phyloP scores from a whole-genome alignment of 2,113 vertebrate genomes.

The Nyctibius bracteatus region DNA sequence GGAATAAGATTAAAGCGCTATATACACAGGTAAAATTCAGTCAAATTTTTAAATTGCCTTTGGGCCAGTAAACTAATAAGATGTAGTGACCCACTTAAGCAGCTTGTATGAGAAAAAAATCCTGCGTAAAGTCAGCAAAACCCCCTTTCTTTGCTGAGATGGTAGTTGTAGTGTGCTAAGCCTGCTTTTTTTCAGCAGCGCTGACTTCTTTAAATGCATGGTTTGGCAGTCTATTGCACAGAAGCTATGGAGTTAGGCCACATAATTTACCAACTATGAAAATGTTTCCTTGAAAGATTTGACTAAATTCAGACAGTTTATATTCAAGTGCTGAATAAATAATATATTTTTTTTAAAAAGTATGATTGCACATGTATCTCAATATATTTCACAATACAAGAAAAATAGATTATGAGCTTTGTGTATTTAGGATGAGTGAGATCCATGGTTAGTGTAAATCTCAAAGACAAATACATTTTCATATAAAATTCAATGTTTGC shows the following conservation, averaged over 20 bases:
- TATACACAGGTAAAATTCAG: slow-evolving; percentile 62
- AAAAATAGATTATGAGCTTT: background rate
- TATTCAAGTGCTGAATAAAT: background rate
- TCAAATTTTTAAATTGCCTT: slow-evolving; percentile 52
- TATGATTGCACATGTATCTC: background rate
- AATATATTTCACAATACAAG: background rate
- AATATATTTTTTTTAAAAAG: background rate
- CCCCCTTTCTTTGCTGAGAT: background rate
- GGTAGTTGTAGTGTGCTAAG: background rate
- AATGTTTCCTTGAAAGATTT: background rate
- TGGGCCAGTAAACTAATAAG: slow-evolving; percentile 53
- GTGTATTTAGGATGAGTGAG: background rate
- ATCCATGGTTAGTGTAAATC: background rate
- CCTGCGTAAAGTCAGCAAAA: slow-evolving; percentile 21
- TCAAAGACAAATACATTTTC: background rate
- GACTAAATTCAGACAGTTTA: background rate
- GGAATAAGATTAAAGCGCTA: slow-evolving; percentile 46
- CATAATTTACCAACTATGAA: background rate
- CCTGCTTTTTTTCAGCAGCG: background rate
- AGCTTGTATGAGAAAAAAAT: slow-evolving; percentile 36
- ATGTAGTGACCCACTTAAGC: slow-evolving; percentile 63
- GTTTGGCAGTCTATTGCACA: background rate
- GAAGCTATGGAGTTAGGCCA: background rate
- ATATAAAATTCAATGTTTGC: background rate
- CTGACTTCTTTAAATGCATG: background rate